Conservation (phyloP, 2,797 vertebrate genomes). For the Parauchenoglanis ngamensis region DNA sequence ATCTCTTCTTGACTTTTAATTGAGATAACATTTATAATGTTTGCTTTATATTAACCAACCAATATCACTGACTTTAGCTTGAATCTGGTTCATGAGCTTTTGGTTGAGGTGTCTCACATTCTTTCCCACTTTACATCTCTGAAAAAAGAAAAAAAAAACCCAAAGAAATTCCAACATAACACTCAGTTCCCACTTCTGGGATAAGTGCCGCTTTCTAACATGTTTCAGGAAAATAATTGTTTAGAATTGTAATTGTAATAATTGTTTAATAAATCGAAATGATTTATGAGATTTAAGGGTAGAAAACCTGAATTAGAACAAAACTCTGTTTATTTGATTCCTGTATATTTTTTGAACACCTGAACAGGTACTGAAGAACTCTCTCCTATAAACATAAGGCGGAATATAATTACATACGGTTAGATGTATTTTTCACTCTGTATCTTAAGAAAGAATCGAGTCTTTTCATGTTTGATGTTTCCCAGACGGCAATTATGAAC, state of each 20-base stretch:
- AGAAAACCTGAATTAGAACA: neutral
- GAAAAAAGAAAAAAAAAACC: neutral
- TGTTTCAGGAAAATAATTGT: neutral
- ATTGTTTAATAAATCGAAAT: neutral
- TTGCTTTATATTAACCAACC: neutral
- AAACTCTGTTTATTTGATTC: neutral
- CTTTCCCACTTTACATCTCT: too few species aligned
- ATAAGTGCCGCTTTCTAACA: neutral
- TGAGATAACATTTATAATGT: neutral
- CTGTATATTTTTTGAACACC: neutral
- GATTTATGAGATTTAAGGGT: neutral
- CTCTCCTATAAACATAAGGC: conserved; percentile 34
- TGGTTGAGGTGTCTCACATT: neutral
- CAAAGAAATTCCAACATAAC: neutral
- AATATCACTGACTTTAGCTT: neutral
- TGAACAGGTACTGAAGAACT: neutral
- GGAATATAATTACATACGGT: conserved; percentile 39
- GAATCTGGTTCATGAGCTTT: neutral
- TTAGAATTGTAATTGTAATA: neutral
- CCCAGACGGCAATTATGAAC: conserved; percentile 64
- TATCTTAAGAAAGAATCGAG: conserved; percentile 54
- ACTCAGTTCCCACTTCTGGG: neutral
- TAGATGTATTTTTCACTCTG: conserved; percentile 45
- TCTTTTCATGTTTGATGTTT: conserved; percentile 66
- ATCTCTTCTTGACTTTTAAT: neutral